A percentile compares a stretch with the other conserved stretches of the same genome.
These are phyloP conservation scores for Thera obeliscata DNA, from an alignment of 2,888 invertebrate species.

Conservation along the genomic window DNA sequence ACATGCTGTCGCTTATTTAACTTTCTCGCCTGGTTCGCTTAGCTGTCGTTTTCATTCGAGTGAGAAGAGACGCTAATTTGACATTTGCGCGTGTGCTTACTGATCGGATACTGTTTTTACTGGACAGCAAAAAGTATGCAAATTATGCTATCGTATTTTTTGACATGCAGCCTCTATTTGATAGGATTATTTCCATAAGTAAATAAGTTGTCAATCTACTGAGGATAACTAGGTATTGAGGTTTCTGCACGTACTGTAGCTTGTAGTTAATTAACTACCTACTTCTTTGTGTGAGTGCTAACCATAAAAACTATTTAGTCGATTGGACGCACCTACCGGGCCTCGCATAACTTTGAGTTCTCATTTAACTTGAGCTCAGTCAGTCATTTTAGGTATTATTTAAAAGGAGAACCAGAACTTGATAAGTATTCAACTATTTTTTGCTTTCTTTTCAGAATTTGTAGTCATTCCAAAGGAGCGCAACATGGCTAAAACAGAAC, in stretches of 20 bases:
- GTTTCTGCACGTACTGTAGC: constrained; percentile 6
- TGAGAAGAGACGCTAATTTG: constrained; percentile 28
- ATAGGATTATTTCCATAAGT: constrained; percentile 3
- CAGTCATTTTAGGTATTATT: background rate
- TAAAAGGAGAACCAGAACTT: background rate
- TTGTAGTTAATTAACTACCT: background rate
- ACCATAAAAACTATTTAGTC: background rate
- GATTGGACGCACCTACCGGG: background rate
- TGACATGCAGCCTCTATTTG: background rate
- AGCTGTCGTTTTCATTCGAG: constrained; percentile 45
- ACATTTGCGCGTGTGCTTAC: constrained; percentile 23
- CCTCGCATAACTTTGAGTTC: background rate
- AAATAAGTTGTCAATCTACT: constrained; percentile 3
- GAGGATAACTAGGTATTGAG: constrained; percentile 12
- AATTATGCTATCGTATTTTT: constrained; percentile 13
- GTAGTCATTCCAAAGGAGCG: constrained; percentile 64
- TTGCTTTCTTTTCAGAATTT: constrained; percentile 61
- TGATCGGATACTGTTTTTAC: constrained; percentile 30
- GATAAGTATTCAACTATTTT: constrained; percentile 11
- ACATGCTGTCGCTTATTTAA: constrained; percentile 46
- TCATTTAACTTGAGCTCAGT: background rate
- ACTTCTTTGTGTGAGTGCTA: background rate
- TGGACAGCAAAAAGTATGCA: constrained; percentile 21
- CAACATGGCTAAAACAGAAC: constrained; percentile 80
- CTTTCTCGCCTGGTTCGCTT: constrained; percentile 50